These are phyloP conservation scores for Callocephalon fimbriatum DNA, from an alignment of 2,113 vertebrate species.

Conservation along the genomic window DNA sequence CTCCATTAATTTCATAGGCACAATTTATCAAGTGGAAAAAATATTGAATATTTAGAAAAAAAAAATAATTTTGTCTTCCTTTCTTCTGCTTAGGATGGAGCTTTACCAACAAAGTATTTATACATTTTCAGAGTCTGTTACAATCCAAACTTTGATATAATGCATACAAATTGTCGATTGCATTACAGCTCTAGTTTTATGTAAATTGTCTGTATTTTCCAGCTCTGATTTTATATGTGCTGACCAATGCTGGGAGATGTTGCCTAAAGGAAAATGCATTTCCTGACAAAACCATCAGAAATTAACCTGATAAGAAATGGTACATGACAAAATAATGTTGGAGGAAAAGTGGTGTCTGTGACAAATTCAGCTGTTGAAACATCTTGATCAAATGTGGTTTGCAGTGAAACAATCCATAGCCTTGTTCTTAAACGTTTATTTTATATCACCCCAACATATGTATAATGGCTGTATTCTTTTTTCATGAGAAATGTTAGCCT, in stretches of 20 bases:
- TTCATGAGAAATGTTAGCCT: not conserved
- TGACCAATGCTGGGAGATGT: slow-evolving; percentile 17
- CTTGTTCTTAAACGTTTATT: slow-evolving; percentile 53
- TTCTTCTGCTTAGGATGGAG: not conserved
- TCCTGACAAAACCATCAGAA: slow-evolving; percentile 37
- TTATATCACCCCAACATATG: not conserved
- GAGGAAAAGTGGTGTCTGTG: not conserved
- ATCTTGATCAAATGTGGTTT: slow-evolving; percentile 43
- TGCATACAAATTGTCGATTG: not conserved
- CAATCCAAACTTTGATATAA: not conserved
- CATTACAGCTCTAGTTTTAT: slow-evolving; percentile 12
- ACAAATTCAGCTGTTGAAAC: slow-evolving; percentile 46
- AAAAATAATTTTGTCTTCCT: not conserved
- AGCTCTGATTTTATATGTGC: slow-evolving; percentile 45
- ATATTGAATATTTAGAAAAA: not conserved
- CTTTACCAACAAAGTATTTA: not conserved
- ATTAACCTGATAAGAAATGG: slow-evolving; percentile 47
- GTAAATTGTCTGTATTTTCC: slow-evolving; percentile 8
- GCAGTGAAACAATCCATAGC: slow-evolving; percentile 22
- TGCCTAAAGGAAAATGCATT: slow-evolving; percentile 38
- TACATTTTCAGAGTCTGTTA: not conserved
- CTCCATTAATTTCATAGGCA: not conserved
- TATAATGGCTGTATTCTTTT: slow-evolving; percentile 26
- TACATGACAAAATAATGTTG: slow-evolving; percentile 1
- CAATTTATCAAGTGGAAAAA: not conserved